These are phyloP conservation scores for Bellardia bayeri DNA, from an alignment of 2,888 invertebrate genomes.

Conservation along the genomic window DNA sequence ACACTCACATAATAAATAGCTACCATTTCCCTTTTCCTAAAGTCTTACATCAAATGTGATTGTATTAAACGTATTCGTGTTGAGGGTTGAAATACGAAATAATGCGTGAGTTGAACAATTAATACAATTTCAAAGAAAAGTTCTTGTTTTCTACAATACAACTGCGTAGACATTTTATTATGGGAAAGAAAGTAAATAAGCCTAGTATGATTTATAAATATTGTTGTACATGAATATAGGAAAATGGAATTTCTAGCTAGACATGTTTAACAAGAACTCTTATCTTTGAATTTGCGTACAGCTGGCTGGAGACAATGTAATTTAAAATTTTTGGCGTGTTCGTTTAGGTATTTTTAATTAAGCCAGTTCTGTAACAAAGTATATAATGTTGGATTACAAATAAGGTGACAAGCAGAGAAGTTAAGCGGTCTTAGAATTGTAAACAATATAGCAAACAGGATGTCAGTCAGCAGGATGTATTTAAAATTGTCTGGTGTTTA, in stretches of 20 bases:
- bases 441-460: too few relatives aligned
- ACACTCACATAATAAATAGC: not conserved
- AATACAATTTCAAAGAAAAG: slow-evolving; percentile 24
- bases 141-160: slow-evolving; percentile 12
- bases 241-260: not conserved
- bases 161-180: slow-evolving; percentile 30
- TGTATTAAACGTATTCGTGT: slow-evolving; percentile 33
- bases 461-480: not conserved
- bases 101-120: slow-evolving; percentile 61
- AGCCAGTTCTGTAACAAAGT: not conserved
- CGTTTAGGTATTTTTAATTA: slow-evolving; percentile 19
- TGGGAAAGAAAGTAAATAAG: slow-evolving; percentile 2
- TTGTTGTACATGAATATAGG: not conserved
- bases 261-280: slow-evolving; percentile 19
- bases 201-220: slow-evolving; percentile 28
- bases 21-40: slow-evolving; percentile 38
- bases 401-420: not conserved
- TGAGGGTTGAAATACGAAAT: slow-evolving; percentile 66
- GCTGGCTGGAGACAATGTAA: slow-evolving; percentile 5
- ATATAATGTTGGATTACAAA: too few relatives aligned
- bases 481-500: too few relatives aligned
- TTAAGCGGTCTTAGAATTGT: too few relatives aligned
- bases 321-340: slow-evolving; percentile 25
- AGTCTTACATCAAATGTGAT: slow-evolving; percentile 37
- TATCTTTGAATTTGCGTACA: slow-evolving; percentile 23